Evolutionary conservation across 2,113 vertebrate genomes (phyloP).

Genomic region (Phaethon lepturus): DNA sequence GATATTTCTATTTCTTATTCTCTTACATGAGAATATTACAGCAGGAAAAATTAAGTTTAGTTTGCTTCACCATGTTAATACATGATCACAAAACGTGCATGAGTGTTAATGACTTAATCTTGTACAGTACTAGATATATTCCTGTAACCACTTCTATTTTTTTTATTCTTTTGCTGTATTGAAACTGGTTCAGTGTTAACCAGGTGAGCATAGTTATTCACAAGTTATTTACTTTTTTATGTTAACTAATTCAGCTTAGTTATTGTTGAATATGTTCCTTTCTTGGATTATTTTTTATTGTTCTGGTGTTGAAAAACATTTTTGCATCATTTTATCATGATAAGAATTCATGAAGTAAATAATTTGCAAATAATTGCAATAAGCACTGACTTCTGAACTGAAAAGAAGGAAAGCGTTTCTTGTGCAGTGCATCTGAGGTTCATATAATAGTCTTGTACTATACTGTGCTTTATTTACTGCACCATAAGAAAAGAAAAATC

Average conservation of each 20-base stretch:
- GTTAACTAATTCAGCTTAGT: conserved; percentile 93
- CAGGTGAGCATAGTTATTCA: conserved; percentile 85
- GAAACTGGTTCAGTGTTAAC: conserved; percentile 85
- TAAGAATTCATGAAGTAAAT: conserved; percentile 86
- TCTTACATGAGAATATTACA: conserved; percentile 99
- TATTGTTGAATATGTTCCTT: conserved; percentile 89
- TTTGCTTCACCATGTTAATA: conserved; percentile 98
- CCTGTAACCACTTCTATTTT: conserved; percentile 91
- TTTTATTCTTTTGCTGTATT: conserved; percentile 84
- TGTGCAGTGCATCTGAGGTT: conserved; percentile 88
- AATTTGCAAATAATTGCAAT: conserved; percentile 88
- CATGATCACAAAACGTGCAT: conserved; percentile 96
- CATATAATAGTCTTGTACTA: conserved; percentile 86
- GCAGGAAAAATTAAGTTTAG: conserved; percentile 90
- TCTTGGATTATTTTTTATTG: conserved; percentile 79
- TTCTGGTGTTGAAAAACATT: conserved; percentile 84
- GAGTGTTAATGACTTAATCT: conserved; percentile 93
- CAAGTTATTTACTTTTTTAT: conserved; percentile 85
- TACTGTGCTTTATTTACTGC: conserved; percentile 87
- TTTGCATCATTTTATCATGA: conserved; percentile 86
- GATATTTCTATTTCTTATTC: conserved; percentile 99
- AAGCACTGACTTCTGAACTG: conserved; percentile 90
- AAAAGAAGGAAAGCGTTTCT: conserved; percentile 84
- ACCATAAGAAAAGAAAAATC: conserved; percentile 77
- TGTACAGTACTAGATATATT: conserved; percentile 91